Conservation (phyloP, 1,140 invertebrate genomes). For the Saxidomus purpurata region DNA sequence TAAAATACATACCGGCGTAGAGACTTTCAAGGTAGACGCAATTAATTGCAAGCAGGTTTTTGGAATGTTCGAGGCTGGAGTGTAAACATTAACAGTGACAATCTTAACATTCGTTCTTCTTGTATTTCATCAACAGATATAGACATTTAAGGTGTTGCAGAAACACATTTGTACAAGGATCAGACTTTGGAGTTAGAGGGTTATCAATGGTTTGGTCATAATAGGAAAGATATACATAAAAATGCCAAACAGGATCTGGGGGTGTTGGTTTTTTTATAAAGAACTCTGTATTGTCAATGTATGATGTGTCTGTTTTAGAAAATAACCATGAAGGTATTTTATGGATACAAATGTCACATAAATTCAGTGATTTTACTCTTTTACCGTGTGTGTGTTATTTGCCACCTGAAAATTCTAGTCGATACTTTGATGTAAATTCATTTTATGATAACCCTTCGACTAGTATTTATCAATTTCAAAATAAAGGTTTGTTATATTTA, state of each 20-base stretch:
- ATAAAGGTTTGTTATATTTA: conserved; percentile 44
- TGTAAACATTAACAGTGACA: no score
- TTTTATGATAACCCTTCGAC: conserved; percentile 37
- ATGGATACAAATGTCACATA: conserved; percentile 54
- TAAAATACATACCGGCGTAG: no score
- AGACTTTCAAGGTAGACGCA: no score
- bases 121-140: background rate
- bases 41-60: background rate
- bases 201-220: conserved; percentile 24
- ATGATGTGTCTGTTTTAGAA: conserved; percentile 43
- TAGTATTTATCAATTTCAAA: conserved; percentile 49
- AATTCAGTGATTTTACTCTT: conserved; percentile 31
- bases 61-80: background rate
- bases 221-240: conserved; percentile 6
- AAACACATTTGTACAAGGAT: background rate
- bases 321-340: conserved; percentile 58
- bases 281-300: background rate
- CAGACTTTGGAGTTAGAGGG: background rate
- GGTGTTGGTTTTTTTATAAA: conserved; percentile 7
- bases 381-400: conserved; percentile 14
- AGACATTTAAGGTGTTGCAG: background rate
- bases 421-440: background rate
- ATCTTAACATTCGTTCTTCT: background rate
- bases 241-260: background rate
- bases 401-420: conserved; percentile 8